A percentile compares a stretch with the other conserved stretches of the same genome.
Evolutionary conservation across 2,797 vertebrate species (phyloP).

Genomic region (Vireo griseus): DNA sequence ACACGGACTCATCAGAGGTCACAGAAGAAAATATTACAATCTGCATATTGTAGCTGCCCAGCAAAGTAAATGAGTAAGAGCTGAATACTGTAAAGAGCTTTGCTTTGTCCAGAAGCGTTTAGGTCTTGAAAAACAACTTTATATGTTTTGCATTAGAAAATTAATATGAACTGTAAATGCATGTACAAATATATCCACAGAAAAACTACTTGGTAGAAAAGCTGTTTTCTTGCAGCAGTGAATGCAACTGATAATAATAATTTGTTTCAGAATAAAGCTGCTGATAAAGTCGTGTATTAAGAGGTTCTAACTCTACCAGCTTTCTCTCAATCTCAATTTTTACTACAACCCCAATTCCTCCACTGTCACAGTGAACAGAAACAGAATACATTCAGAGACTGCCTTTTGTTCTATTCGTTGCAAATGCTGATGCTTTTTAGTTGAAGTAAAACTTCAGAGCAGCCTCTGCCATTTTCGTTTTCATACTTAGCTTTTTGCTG

Average conservation of each 20-base stretch:
- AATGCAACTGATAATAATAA: not conserved
- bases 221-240: not conserved
- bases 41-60: not conserved
- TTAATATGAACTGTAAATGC: fast-evolving
- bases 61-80: not conserved
- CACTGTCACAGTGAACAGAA: not conserved
- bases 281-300: not conserved
- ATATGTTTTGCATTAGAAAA: not conserved
- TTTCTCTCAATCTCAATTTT: not conserved
- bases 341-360: not conserved
- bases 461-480: not conserved
- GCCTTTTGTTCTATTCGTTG: not conserved
- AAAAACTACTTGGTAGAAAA: not conserved
- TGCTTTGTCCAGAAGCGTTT: not conserved
- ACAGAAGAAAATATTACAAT: not conserved
- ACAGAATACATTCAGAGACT: not conserved
- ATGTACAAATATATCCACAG: not conserved
- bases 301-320: not conserved
- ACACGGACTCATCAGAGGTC: not conserved
- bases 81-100: not conserved
- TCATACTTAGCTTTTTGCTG: not conserved
- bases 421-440: not conserved
- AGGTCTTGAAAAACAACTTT: not conserved
- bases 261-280: not conserved
- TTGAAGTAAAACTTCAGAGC: not conserved